phyloP scores from a whole-genome alignment of 2,797 vertebrate species.

The Anolis apletophallus region DNA sequence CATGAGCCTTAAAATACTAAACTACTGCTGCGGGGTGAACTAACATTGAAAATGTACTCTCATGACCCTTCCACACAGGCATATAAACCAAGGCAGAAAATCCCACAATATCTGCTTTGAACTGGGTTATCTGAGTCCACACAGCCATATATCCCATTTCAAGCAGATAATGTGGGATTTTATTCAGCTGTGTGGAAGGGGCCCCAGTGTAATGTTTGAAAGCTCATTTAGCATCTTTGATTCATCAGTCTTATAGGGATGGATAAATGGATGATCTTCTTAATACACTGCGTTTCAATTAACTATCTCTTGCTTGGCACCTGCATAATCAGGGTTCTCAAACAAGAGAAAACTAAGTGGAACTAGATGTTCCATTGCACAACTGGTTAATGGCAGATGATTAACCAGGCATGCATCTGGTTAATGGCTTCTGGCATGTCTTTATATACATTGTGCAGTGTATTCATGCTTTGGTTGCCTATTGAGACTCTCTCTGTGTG shows the following conservation, averaged over 20 bases:
- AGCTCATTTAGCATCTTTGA: not conserved
- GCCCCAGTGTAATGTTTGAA: not conserved
- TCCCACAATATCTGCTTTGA: too few relatives aligned
- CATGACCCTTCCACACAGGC: too few relatives aligned
- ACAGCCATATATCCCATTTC: too few relatives aligned
- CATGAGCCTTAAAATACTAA: not conserved
- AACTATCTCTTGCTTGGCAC: not conserved
- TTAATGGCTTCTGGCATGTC: not conserved
- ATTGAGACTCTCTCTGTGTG: not conserved
- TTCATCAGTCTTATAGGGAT: not conserved
- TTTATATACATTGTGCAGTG: not conserved
- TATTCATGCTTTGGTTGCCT: not conserved
- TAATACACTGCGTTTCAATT: not conserved
- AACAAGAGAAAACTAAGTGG: not conserved
- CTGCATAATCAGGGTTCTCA: not conserved
- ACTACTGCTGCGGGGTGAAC: not conserved
- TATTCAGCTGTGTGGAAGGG: too few relatives aligned
- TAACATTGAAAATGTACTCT: not conserved
- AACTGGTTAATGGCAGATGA: not conserved
- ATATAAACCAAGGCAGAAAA: too few relatives aligned
- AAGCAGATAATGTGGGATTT: too few relatives aligned
- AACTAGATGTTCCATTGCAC: not conserved
- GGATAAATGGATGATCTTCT: not conserved
- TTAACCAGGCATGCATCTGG: too few relatives aligned
- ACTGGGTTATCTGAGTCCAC: too few relatives aligned